Conservation (phyloP, 1,140 invertebrate genomes). For the Sycophaga agraensis region DNA sequence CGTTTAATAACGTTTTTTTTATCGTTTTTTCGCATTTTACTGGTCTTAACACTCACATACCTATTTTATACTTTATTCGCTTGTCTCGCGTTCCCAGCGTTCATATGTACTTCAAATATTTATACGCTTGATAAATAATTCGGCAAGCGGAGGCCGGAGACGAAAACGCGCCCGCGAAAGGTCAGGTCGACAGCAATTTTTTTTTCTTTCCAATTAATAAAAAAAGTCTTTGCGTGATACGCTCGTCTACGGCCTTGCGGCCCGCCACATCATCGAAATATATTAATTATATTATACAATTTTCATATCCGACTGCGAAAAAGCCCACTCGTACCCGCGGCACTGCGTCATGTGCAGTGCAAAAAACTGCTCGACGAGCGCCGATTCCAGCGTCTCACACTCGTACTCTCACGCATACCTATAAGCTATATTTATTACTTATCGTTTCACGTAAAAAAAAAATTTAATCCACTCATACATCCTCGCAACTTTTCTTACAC, state of each 20-base stretch:
- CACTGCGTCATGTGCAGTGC: slow-evolving; percentile 40
- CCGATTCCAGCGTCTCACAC: slow-evolving; percentile 24
- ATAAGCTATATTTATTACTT: slow-evolving; percentile 17
- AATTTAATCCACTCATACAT: slow-evolving; percentile 25
- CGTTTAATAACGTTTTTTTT: slow-evolving; percentile 23
- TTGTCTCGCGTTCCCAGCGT: slow-evolving; percentile 15
- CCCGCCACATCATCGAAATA: slow-evolving; percentile 47
- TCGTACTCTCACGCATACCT: slow-evolving; percentile 1
- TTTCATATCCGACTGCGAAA: slow-evolving; percentile 50
- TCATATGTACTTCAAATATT: slow-evolving; percentile 46
- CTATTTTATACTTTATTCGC: slow-evolving; percentile 11
- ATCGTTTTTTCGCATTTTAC: background rate
- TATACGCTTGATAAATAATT: slow-evolving; percentile 56
- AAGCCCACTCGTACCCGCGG: slow-evolving; percentile 43
- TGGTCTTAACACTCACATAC: slow-evolving; percentile 9
- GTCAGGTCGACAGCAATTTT: background rate
- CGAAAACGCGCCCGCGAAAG: slow-evolving; percentile 31
- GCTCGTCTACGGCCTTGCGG: slow-evolving; percentile 18
- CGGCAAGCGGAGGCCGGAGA: slow-evolving; percentile 34
- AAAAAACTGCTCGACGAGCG: slow-evolving; percentile 44
- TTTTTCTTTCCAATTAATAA: slow-evolving; percentile 11
- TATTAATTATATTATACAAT: slow-evolving; percentile 59
- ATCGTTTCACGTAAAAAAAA: slow-evolving; percentile 29
- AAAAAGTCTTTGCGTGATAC: slow-evolving; percentile 8
- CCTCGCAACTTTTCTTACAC: slow-evolving; percentile 4